Conservation (phyloP, 1,140 invertebrate species). For the Leptestheria dahalacensis region DNA sequence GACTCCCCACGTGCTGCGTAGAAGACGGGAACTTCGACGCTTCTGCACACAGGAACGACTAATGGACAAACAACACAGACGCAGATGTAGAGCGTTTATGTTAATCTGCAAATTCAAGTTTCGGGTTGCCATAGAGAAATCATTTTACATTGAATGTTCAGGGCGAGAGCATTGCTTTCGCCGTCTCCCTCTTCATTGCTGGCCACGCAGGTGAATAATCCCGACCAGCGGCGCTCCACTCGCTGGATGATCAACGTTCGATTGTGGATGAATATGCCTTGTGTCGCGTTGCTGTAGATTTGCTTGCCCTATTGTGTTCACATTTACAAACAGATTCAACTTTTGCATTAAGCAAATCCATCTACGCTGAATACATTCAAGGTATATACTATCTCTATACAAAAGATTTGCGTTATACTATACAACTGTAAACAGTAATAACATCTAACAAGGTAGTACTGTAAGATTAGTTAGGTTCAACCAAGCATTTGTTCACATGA, state of each 20-base stretch:
- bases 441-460: no score
- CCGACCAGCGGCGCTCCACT: slow-evolving; percentile 52
- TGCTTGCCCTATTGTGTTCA: slow-evolving; percentile 42
- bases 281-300: slow-evolving; percentile 65
- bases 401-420: no score
- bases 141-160: slow-evolving; percentile 80
- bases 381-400: slow-evolving; percentile 6
- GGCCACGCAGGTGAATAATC: slow-evolving; percentile 68
- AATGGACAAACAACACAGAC: no score
- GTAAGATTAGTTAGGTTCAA: no score
- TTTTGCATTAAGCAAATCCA: background rate
- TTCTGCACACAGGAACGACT: slow-evolving; percentile 62
- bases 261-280: slow-evolving; percentile 72
- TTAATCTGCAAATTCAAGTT: no score
- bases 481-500: background rate
- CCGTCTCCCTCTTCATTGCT: slow-evolving; percentile 70
- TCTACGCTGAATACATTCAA: background rate
- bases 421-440: no score
- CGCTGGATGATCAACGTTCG: slow-evolving; percentile 66
- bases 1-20: slow-evolving; percentile 70
- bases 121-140: no score
- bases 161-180: slow-evolving; percentile 56
- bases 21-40: slow-evolving; percentile 38
- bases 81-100: no score
- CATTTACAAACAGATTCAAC: background rate